Evolutionary conservation across 2,888 invertebrate species (phyloP), one percentile per base, ranked within the genome.

Genomic region (Dasypolia templi): DNA sequence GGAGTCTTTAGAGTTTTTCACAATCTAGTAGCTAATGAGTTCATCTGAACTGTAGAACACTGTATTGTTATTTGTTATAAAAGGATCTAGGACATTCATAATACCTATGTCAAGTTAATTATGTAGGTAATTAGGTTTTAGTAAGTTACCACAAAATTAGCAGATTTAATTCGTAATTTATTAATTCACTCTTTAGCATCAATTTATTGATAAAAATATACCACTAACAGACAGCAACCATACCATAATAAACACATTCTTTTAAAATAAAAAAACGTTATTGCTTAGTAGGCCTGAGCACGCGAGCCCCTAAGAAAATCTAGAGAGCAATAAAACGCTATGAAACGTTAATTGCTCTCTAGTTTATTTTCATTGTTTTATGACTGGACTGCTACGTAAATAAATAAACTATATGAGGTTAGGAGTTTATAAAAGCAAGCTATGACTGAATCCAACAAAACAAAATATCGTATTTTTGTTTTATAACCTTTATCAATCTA

Each of bases 221-320:
- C 3, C 29, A 29, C 5, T n/a, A 29, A 56, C 14, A 1, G 22
- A 22, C 58, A 12, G 6, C 6, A 51, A 17, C 19, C 11, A 26
- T n/a, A 65, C 12, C 42, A 3, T 9, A 53, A 0, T 29, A 35
- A 39, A 4, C 6, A 14, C 14, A n/a, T 22, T 35, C 12, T 22
- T 19, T 22, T 22, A 14, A 58, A 35, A 58, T 14, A 58, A 22
- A 35, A 14, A 7, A 35, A 5, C n/a, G n/a, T n/a, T n/a, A n/a
- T n/a, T n/a, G n/a, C n/a, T n/a, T n/a, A 42, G 44, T 3, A 4
- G 35, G 26, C 7, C 7, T 1, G 0, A 14, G 14, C 51, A 66
- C 17, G 17, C 59, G 7, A 62, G 17, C 58, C 65, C 77, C 82
- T 81, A 35, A 55, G 14, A 0, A 22, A 63, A 69, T 22, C 12